A percentile compares a stretch with the other conserved stretches of the same genome.
Evolutionary conservation across 2,797 vertebrate species (phyloP).

Genomic region (Aplochiton taeniatus): DNA sequence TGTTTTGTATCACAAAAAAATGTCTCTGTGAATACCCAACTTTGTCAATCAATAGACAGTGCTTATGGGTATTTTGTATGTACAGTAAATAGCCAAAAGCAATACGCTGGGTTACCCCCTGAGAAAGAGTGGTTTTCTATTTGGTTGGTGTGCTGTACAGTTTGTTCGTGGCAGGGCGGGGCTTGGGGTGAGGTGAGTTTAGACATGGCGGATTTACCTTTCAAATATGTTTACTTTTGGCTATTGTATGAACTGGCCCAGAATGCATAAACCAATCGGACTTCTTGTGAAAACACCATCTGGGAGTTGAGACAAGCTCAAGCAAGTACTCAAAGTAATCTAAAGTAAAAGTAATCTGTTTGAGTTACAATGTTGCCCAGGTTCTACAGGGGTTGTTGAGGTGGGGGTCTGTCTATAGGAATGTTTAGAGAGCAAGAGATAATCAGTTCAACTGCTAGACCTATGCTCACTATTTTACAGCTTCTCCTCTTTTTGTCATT

Average conservation of each 20-base stretch:
- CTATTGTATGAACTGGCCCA: too few species aligned
- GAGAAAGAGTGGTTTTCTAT: constrained; percentile 71
- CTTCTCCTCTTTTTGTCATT: constrained; percentile 31
- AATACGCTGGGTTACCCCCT: constrained; percentile 70
- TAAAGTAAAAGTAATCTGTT: too few species aligned
- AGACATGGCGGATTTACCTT: constrained; percentile 7
- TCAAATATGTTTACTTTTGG: too few species aligned
- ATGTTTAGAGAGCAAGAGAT: constrained; percentile 55
- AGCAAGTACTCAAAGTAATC: too few species aligned
- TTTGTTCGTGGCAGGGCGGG: constrained; percentile 37
- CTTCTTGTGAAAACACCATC: too few species aligned
- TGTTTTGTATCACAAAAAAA: constrained; percentile 60
- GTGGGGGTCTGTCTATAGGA: constrained; percentile 36
- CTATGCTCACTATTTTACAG: constrained; percentile 44
- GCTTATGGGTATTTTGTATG: constrained; percentile 68
- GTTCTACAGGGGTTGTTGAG: too few species aligned
- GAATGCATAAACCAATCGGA: too few species aligned
- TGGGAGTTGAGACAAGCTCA: too few species aligned
- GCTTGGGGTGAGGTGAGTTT: constrained; percentile 17
- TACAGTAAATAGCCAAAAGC: constrained; percentile 68
- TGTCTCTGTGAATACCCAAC: constrained; percentile 49
- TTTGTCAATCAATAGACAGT: constrained; percentile 40
- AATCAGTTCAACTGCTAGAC: constrained; percentile 51
- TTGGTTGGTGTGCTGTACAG: constrained; percentile 44
- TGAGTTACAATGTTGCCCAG: too few species aligned